Base-by-base conservation (phyloP, 2,888 invertebrate genomes). In the Eupithecia vulgata region DNA sequence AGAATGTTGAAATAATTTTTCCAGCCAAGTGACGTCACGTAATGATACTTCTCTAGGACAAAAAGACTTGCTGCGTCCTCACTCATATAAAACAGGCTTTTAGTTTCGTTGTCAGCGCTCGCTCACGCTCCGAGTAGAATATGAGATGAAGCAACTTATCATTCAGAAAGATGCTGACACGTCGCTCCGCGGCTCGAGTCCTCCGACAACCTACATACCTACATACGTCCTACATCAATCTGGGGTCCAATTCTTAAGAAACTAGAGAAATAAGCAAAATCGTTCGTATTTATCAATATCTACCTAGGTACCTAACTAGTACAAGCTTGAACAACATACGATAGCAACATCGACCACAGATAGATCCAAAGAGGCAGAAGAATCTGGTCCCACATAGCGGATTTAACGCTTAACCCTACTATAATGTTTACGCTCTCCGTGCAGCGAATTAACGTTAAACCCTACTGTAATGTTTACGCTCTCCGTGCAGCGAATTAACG, bases 181-280 rank as follows among this genome's bases (percentile, higher is more conserved):
- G 70, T 68, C 70, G 67, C 62, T 10, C n/a, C 48, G n/a, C 30
- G 59, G 64, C 57, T 71, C 61, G 34, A 57, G 68, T 62, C 74
- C 48, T 68, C 34, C 67, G n/a, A n/a, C n/a, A n/a, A n/a, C n/a
- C n/a, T n/a, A n/a, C n/a, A n/a, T n/a, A n/a, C 71, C 66, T 71
- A 48, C n/a, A n/a, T 67, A 62, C 62, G 62, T 52, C 68, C 40
- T 71, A 67, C 62, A 62, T 74, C 74, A 67, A 69, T 42, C 17
- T 67, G 67, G 69, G 74, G 69, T 69, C 48, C 48, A 74, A 74
- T 45, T 45, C 48, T 34, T 30, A 64, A 21, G 65, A 72, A 30
- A 61, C 48, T 12, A 21, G 13, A 25, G 10, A 25, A 13, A 12
- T 12, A 5, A 25, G 25, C 45, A 6, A 45, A 45, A 45, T 6